Conservation (phyloP, 2,797 vertebrate genomes). For the Leptoclinus maculatus region DNA sequence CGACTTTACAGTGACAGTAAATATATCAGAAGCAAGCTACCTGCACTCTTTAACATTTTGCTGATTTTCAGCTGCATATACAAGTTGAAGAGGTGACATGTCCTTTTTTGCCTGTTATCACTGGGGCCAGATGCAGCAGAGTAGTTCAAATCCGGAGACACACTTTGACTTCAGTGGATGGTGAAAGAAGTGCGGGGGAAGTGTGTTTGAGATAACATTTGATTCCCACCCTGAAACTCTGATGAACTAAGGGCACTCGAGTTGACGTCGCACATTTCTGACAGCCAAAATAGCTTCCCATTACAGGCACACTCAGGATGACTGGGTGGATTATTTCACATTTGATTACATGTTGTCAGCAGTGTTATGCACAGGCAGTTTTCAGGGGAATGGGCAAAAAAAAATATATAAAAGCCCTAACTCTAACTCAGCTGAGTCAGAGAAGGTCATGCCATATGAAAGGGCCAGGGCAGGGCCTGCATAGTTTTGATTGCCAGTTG, state of each 20-base stretch:
- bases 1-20: neutral
- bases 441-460: conserved; percentile 65
- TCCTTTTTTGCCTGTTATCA: conserved; percentile 59
- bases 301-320: conserved; percentile 44
- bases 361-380: conserved; percentile 42
- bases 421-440: conserved; percentile 42
- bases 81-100: conserved; percentile 13
- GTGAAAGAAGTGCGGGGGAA: conserved; percentile 20
- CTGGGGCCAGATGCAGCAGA: conserved; percentile 51
- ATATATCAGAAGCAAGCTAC: neutral
- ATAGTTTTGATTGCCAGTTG: conserved; percentile 74
- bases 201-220: conserved; percentile 48
- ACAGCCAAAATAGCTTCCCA: conserved; percentile 49
- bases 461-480: conserved; percentile 47
- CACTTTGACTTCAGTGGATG: conserved; percentile 43
- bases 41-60: conserved; percentile 3
- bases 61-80: conserved; percentile 21
- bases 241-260: conserved; percentile 44
- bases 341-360: conserved; percentile 54
- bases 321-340: conserved; percentile 62
- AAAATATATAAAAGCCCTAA: conserved; percentile 34
- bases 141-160: conserved; percentile 40
- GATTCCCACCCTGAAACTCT: conserved; percentile 31
- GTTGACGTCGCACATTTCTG: conserved; percentile 61
- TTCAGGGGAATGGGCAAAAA: conserved; percentile 46